Conservation (phyloP, 1,140 invertebrate species). For the Aricia agestis region DNA sequence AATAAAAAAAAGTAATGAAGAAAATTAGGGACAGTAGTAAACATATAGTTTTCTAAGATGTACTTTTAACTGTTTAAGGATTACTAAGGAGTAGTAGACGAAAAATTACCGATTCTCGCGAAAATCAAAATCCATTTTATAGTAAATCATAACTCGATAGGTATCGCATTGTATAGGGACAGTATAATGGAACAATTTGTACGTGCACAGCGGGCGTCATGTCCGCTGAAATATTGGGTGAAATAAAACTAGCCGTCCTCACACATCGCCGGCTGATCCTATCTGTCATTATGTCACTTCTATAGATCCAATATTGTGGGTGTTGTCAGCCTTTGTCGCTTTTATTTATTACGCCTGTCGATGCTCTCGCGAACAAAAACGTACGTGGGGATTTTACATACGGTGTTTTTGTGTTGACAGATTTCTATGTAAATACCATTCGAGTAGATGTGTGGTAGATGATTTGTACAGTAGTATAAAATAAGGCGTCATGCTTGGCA, state of each 20-base stretch:
- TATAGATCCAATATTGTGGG: conserved; percentile 42
- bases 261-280: conserved; percentile 34
- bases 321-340: conserved; percentile 41
- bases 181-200: conserved; percentile 5
- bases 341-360: conserved; percentile 42
- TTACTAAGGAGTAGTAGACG: too few relatives aligned
- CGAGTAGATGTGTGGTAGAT: neutral
- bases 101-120: too few relatives aligned
- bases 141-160: neutral
- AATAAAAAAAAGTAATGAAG: too few relatives aligned
- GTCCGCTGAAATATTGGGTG: conserved; percentile 57
- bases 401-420: neutral
- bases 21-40: too few relatives aligned
- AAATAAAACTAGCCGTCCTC: conserved; percentile 48
- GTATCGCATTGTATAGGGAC: conserved; percentile 1
- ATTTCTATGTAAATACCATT: neutral
- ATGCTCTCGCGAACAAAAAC: conserved; percentile 24
- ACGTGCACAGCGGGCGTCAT: conserved; percentile 50
- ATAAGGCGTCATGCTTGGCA: too few relatives aligned
- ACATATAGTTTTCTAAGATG: too few relatives aligned
- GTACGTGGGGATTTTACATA: neutral
- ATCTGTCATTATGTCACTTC: conserved; percentile 50
- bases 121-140: neutral
- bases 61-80: too few relatives aligned
- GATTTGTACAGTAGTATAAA: too few relatives aligned